Percentiles rank a stretch among this genome's conserved stretches.
phyloP scores from a whole-genome alignment of 2,797 vertebrate species.

The Pseudochirops cupreus region DNA sequence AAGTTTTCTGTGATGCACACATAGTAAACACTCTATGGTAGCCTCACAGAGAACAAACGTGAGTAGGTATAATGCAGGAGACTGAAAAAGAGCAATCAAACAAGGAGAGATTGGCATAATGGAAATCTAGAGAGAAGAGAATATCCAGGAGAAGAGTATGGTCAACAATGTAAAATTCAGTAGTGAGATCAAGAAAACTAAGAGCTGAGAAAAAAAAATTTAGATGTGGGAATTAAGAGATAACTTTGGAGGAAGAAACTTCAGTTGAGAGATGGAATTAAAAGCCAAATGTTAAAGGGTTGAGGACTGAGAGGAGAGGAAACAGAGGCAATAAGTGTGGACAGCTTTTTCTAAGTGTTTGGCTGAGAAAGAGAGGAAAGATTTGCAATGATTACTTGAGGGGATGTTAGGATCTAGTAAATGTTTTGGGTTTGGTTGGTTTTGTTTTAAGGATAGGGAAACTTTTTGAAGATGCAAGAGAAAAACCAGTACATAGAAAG shows the following conservation, averaged over 20 bases:
- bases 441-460: not conserved
- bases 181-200: not conserved
- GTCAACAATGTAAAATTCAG: not conserved
- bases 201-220: not conserved
- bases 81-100: not conserved
- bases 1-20: not conserved
- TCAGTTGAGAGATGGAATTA: not conserved
- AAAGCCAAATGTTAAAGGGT: not conserved
- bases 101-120: not conserved
- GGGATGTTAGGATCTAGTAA: not conserved
- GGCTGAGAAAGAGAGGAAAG: not conserved
- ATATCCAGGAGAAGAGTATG: not conserved
- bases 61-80: not conserved
- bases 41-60: not conserved
- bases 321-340: not conserved
- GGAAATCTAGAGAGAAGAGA: not conserved
- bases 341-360: not conserved
- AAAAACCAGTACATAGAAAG: not conserved
- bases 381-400: not conserved
- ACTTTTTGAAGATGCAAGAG: not conserved
- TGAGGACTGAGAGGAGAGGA: not conserved
- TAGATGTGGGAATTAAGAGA: not conserved
- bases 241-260: not conserved
- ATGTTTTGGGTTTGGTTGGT: not conserved
- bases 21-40: not conserved